A percentile compares a stretch with the other conserved stretches of the same genome.
phyloP scores from a whole-genome alignment of 2,888 invertebrate genomes.

The Himalopsyche kuldschensis region DNA sequence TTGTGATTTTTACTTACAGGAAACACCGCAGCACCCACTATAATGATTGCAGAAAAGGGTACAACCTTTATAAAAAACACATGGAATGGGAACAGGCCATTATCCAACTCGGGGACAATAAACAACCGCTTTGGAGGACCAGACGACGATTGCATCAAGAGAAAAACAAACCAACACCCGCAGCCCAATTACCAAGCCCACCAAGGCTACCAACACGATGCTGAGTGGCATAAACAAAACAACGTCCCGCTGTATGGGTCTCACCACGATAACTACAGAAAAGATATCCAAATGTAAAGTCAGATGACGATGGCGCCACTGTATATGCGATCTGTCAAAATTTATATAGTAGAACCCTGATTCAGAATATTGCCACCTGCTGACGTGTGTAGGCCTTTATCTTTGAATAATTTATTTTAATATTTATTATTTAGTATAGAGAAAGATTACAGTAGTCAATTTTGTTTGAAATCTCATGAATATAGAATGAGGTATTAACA shows the following conservation, averaged over 20 bases:
- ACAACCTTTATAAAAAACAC: conserved; percentile 57
- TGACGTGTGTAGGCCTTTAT: background rate
- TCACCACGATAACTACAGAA: background rate
- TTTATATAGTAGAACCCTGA: no score
- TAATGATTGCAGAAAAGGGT: conserved; percentile 64
- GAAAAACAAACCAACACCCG: conserved; percentile 45
- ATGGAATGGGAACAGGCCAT: conserved; percentile 49
- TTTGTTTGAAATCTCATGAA: no score
- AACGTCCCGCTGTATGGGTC: conserved; percentile 18
- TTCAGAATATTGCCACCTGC: background rate
- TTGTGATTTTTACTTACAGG: conserved; percentile 44
- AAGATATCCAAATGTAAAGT: background rate
- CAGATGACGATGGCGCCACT: no score
- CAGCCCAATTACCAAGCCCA: conserved; percentile 40
- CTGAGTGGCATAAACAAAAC: conserved; percentile 38
- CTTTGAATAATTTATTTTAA: background rate
- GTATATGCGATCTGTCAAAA: no score
- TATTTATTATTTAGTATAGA: background rate
- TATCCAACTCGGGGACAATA: conserved; percentile 20
- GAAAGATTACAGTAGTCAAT: no score
- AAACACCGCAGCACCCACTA: conserved; percentile 61
- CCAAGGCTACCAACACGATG: conserved; percentile 39
- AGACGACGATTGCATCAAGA: conserved; percentile 43
- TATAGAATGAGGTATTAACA: no score
- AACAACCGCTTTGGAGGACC: conserved; percentile 45